A percentile compares a stretch with the other conserved stretches of the same genome.
phyloP scores from a whole-genome alignment of 2,797 vertebrate species.

The Syngnathus rostellatus region DNA sequence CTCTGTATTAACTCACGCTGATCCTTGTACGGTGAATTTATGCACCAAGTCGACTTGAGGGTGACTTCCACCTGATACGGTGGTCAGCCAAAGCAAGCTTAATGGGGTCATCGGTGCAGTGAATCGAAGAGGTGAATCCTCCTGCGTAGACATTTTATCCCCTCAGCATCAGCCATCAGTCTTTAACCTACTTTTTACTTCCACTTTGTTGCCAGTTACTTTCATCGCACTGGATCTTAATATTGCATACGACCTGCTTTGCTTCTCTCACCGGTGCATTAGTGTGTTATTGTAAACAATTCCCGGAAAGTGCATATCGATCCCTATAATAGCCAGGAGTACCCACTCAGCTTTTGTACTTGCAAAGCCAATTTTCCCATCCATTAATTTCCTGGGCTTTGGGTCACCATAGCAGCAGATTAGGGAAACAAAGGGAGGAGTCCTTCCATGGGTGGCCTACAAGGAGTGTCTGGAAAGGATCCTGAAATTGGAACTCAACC shows the following conservation, averaged over 20 bases:
- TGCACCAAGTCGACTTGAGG: conserved; percentile 35
- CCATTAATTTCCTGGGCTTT: neutral
- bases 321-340: conserved; percentile 9
- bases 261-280: conserved; percentile 25
- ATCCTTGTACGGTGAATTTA: conserved; percentile 47
- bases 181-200: conserved; percentile 38
- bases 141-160: conserved; percentile 29
- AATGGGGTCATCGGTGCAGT: conserved; percentile 46
- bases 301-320: conserved; percentile 26
- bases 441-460: neutral
- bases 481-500: neutral
- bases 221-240: conserved; percentile 21
- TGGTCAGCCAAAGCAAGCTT: conserved; percentile 36
- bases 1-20: conserved; percentile 31
- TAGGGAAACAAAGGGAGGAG: neutral
- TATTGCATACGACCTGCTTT: conserved; percentile 29
- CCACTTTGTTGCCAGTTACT: conserved; percentile 22
- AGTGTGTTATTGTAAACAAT: conserved; percentile 17
- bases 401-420: neutral
- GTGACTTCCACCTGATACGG: conserved; percentile 47
- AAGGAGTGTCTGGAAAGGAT: neutral
- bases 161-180: conserved; percentile 32
- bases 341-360: conserved; percentile 3
- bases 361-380: conserved; percentile 7
- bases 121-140: conserved; percentile 39